Percentiles rank a stretch among this genome's conserved stretches.
phyloP scores from a whole-genome alignment of 2,113 vertebrate species.

The Microcebus griseorufus region DNA sequence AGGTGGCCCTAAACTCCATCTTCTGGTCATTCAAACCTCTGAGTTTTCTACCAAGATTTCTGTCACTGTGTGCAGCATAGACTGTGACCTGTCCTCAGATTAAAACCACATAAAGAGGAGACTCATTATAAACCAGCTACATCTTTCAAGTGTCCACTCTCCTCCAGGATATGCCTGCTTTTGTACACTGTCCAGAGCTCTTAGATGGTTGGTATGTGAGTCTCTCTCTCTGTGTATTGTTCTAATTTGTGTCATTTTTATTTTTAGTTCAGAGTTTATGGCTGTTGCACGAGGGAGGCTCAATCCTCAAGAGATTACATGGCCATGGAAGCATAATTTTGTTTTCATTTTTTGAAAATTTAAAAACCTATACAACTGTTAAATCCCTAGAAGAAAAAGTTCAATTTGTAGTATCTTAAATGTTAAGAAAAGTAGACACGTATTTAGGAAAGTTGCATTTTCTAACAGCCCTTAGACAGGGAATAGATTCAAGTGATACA shows the following conservation, averaged over 20 bases:
- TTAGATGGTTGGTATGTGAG: background rate
- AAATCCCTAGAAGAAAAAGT: background rate
- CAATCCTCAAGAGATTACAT: background rate
- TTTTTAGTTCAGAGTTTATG: background rate
- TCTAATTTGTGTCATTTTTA: background rate
- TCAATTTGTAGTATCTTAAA: background rate
- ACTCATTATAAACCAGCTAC: background rate
- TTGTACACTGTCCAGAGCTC: background rate
- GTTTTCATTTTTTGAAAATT: background rate
- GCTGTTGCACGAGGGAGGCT: background rate
- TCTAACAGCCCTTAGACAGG: background rate
- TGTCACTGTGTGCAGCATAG: background rate
- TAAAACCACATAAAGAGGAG: background rate
- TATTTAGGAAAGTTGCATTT: constrained; percentile 13
- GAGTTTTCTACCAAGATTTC: background rate
- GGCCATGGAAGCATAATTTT: background rate
- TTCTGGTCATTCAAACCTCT: background rate
- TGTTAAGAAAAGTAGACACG: background rate
- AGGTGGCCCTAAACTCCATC: background rate
- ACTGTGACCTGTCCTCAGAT: background rate
- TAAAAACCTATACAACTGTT: background rate
- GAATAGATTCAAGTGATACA: background rate
- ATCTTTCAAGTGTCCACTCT: background rate
- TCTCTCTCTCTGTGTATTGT: background rate
- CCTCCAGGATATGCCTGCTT: background rate